Evolutionary conservation across 35 echinoderm and acorn worm species (phyloP).

Genomic region (Stichopus chloronotus): DNA sequence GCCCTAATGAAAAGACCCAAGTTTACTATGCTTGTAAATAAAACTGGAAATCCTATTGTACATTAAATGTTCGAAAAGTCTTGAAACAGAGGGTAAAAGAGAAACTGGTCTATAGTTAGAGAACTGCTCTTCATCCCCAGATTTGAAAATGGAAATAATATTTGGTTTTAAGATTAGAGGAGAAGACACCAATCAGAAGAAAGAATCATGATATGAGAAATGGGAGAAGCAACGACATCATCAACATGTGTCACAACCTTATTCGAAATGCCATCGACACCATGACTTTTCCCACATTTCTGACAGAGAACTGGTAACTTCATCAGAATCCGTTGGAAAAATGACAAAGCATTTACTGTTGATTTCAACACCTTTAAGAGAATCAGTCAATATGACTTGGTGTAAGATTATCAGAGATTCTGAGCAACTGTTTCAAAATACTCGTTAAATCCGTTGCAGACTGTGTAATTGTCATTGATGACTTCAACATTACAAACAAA

Average conservation of each 20-base stretch:
- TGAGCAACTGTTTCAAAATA: too few relatives aligned
- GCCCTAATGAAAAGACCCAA: background rate
- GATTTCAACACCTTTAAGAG: background rate
- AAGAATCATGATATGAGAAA: conserved; percentile 56
- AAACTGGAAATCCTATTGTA: background rate
- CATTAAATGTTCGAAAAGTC: background rate
- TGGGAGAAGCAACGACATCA: conserved; percentile 25
- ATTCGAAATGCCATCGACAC: background rate
- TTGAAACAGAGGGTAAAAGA: background rate
- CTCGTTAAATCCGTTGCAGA: too few relatives aligned
- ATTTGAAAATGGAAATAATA: conserved; percentile 40
- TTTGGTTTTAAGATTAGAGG: conserved; percentile 39
- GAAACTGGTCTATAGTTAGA: background rate
- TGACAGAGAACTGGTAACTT: too few relatives aligned
- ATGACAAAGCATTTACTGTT: conserved; percentile 16
- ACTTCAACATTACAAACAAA: conserved; percentile 12
- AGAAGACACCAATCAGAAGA: conserved; percentile 43
- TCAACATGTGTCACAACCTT: conserved; percentile 38
- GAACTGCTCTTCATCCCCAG: background rate
- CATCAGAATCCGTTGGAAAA: background rate
- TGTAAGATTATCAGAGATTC: too few relatives aligned
- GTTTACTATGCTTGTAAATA: background rate
- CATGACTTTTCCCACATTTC: background rate
- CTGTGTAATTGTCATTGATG: conserved; percentile 50
- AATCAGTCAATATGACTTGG: background rate